A percentile compares a stretch with the other conserved stretches of the same genome.
phyloP scores from a whole-genome alignment of 2,888 invertebrate species.

The Hypena proboscidalis region DNA sequence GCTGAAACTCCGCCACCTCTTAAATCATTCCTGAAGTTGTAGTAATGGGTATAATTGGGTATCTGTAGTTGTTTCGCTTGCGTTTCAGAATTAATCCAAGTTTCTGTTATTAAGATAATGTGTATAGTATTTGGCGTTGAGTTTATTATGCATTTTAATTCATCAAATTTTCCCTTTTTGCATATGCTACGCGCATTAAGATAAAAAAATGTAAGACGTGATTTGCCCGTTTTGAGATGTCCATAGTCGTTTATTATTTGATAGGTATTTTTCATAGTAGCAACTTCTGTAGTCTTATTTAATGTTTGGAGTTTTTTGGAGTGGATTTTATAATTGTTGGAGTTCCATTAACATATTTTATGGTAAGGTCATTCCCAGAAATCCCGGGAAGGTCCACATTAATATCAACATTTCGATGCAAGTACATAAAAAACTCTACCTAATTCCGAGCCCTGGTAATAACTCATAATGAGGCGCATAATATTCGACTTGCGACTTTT shows the following conservation, averaged over 20 bases:
- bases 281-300: no score
- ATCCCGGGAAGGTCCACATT: no score
- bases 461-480: no score
- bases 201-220: not conserved
- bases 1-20: not conserved
- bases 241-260: not conserved
- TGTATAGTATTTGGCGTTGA: not conserved
- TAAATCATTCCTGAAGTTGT: not conserved
- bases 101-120: not conserved
- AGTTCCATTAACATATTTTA: not conserved
- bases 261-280: not conserved
- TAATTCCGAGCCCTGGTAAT: no score
- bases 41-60: not conserved
- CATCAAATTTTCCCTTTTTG: not conserved
- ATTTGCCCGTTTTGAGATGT: not conserved
- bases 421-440: no score
- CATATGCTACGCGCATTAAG: not conserved
- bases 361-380: not conserved
- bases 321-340: not conserved
- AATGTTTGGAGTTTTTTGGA: constrained; percentile 1
- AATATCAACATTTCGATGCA: no score
- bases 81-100: not conserved
- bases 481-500: no score
- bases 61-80: not conserved
- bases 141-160: not conserved